Conservation (phyloP, 2,113 vertebrate genomes). For the Maccullochella peelii region DNA sequence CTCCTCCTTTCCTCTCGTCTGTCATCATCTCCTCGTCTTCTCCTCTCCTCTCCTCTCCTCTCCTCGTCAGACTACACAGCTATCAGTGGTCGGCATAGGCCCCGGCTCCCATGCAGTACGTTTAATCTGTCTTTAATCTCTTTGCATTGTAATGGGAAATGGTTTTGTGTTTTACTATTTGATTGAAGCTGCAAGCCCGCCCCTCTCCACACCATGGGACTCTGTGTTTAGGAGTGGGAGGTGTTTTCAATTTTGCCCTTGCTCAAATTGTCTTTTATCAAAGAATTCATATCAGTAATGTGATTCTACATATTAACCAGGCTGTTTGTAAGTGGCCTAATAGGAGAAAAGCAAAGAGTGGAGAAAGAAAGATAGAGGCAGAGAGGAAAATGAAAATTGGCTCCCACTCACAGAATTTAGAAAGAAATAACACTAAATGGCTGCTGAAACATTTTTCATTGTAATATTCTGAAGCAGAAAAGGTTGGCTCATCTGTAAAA, state of each 20-base stretch:
- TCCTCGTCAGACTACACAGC: slow-evolving; percentile 64
- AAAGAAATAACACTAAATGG: slow-evolving; percentile 17
- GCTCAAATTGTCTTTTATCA: slow-evolving; percentile 82
- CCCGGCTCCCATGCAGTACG: slow-evolving; percentile 63
- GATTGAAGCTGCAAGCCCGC: slow-evolving; percentile 75
- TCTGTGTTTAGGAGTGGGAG: slow-evolving; percentile 71
- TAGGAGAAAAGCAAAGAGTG: slow-evolving; percentile 48
- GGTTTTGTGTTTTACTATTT: slow-evolving; percentile 86
- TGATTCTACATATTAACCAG: slow-evolving; percentile 71
- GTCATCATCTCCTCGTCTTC: slow-evolving; percentile 63
- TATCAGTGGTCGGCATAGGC: slow-evolving; percentile 77
- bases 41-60: slow-evolving; percentile 13
- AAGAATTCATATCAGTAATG: slow-evolving; percentile 80
- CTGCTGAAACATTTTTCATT: slow-evolving; percentile 33
- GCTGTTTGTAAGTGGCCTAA: slow-evolving; percentile 70
- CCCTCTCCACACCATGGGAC: slow-evolving; percentile 66
- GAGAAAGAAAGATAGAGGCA: slow-evolving; percentile 17
- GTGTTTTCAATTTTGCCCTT: slow-evolving; percentile 79
- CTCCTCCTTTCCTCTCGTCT: slow-evolving; percentile 22
- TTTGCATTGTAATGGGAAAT: slow-evolving; percentile 86
- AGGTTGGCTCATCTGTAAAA: slow-evolving; percentile 28
- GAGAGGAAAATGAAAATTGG: slow-evolving; percentile 42
- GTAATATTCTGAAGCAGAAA: slow-evolving; percentile 28
- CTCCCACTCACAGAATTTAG: slow-evolving; percentile 16
- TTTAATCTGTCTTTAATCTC: slow-evolving; percentile 87